Evolutionary conservation across 2,888 invertebrate genomes (phyloP).

Genomic region (Epirrita christyi): DNA sequence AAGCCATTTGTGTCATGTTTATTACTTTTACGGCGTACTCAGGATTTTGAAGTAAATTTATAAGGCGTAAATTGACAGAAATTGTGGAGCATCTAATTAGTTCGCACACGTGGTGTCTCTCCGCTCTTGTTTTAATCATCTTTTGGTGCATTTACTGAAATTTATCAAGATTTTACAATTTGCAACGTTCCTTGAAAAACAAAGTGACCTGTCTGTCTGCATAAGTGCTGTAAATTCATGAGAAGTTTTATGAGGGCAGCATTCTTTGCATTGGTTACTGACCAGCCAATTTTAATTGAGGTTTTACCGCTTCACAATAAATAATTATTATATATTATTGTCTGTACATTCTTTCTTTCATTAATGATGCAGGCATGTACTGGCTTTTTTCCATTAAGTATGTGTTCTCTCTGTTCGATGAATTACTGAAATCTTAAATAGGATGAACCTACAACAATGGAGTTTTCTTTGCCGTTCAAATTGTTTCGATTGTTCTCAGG

Average conservation of each 20-base stretch:
- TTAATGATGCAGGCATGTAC: not conserved
- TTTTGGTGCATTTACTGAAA: slow-evolving; percentile 10
- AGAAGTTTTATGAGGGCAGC: slow-evolving; percentile 15
- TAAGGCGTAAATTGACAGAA: slow-evolving; percentile 79
- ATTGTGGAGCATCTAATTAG: slow-evolving; percentile 69
- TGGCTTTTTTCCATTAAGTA: not conserved
- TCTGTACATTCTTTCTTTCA: slow-evolving; percentile 1
- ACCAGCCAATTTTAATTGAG: slow-evolving; percentile 17
- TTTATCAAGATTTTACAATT: slow-evolving; percentile 8
- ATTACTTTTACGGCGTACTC: slow-evolving; percentile 79
- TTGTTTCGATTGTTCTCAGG: no score
- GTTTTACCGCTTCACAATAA: slow-evolving; percentile 17
- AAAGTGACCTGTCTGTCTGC: not conserved
- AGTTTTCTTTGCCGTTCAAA: no score
- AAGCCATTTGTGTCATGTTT: slow-evolving; percentile 82
- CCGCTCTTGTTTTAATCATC: slow-evolving; percentile 4
- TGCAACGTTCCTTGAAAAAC: not conserved
- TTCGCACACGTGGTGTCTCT: slow-evolving; percentile 52
- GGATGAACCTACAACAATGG: no score
- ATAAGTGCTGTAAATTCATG: slow-evolving; percentile 11
- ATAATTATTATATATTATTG: slow-evolving; percentile 13
- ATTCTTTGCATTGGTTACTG: slow-evolving; percentile 12
- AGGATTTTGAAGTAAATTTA: slow-evolving; percentile 79
- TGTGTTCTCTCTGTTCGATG: not conserved
- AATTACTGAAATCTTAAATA: not conserved